phyloP scores from a whole-genome alignment of 2,797 vertebrate species.

The Paratrypauchen microcephalus region DNA sequence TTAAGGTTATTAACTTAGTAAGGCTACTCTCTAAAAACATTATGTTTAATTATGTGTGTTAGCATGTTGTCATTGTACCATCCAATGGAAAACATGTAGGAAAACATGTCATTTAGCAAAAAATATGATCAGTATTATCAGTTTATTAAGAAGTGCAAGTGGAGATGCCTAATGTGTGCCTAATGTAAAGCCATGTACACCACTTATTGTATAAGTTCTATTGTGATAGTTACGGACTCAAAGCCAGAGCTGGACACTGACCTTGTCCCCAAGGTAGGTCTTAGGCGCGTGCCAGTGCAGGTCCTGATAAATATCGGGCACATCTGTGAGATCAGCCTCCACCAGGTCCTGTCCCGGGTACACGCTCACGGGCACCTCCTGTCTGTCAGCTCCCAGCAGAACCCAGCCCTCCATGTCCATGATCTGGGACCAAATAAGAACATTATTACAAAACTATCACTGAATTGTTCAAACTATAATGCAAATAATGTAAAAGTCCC shows the following conservation, averaged over 20 bases:
- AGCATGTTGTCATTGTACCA: no score
- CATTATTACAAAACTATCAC: neutral
- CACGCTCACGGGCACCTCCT: constrained; percentile 77
- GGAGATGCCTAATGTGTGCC: no score
- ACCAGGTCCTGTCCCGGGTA: constrained; percentile 76
- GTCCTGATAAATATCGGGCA: constrained; percentile 85
- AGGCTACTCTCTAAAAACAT: no score
- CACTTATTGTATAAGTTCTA: neutral
- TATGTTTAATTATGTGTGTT: no score
- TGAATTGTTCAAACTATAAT: no score
- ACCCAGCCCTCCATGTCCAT: constrained; percentile 88
- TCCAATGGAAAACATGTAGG: no score
- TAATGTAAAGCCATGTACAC: neutral
- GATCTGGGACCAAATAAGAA: constrained; percentile 54
- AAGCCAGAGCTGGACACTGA: constrained; percentile 44
- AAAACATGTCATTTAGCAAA: no score
- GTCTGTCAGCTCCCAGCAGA: constrained; percentile 83
- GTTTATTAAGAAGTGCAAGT: no score
- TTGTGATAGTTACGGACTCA: neutral
- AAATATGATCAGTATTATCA: no score
- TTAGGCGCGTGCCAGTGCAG: constrained; percentile 90
- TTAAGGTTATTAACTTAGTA: no score
- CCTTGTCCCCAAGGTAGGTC: constrained; percentile 91
- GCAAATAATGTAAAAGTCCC: neutral
- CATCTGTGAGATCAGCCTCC: constrained; percentile 82